Conservation (phyloP, 2,113 vertebrate genomes). For the Clarias macrocephalus region DNA sequence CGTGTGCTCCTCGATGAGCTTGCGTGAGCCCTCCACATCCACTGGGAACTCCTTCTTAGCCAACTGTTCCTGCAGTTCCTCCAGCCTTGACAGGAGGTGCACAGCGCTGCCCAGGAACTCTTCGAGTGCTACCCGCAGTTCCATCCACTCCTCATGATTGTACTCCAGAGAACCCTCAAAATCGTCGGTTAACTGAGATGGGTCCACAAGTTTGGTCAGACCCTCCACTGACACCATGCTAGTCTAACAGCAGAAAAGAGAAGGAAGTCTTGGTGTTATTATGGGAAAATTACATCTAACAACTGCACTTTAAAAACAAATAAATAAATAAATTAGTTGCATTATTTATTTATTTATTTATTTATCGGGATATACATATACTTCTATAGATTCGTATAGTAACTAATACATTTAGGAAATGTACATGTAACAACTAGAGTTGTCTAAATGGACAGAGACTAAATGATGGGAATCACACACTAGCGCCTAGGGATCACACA, state of each 20-base stretch:
- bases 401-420: neutral
- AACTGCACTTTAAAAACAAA: neutral
- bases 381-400: neutral
- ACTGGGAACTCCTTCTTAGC: constrained; percentile 95
- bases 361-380: no score
- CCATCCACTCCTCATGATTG: constrained; percentile 97
- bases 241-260: constrained; percentile 73
- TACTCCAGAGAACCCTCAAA: constrained; percentile 97
- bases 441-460: neutral
- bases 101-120: constrained; percentile 93
- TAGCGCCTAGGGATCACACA: neutral
- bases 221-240: constrained; percentile 98
- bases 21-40: constrained; percentile 92
- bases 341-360: no score
- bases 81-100: constrained; percentile 90
- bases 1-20: constrained; percentile 93
- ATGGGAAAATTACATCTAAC: neutral
- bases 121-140: constrained; percentile 89
- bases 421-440: neutral
- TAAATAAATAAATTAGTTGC: no score
- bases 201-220: constrained; percentile 93
- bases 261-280: constrained; percentile 9
- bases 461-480: neutral
- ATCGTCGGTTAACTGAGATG: constrained; percentile 95
- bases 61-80: constrained; percentile 93